A percentile compares a stretch with the other conserved stretches of the same genome.
These are phyloP conservation scores for Parauchenoglanis punctatus DNA, from an alignment of 2,797 vertebrate genomes.

Conservation along the genomic window DNA sequence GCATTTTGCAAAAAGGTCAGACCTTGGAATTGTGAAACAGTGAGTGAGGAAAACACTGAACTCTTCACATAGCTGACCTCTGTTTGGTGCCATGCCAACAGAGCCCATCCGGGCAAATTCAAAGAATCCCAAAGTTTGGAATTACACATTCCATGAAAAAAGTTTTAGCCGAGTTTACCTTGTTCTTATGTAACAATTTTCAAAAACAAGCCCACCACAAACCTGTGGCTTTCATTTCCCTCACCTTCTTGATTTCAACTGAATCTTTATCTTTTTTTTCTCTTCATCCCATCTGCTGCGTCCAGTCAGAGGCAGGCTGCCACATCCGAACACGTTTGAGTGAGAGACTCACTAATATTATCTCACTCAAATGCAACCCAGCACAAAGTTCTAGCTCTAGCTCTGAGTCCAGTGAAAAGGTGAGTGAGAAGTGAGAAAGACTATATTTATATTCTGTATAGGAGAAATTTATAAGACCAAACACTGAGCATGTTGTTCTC, in stretches of 20 bases:
- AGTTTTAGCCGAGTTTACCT: neutral
- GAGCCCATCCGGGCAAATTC: conserved; percentile 10
- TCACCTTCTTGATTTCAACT: neutral
- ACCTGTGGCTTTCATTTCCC: neutral
- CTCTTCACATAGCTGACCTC: neutral
- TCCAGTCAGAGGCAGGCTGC: conserved; percentile 60
- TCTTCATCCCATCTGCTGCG: neutral
- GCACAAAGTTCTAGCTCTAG: conserved; percentile 66
- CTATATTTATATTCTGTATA: neutral
- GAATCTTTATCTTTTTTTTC: neutral
- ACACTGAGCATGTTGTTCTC: neutral
- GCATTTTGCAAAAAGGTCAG: neutral
- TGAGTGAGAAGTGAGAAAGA: conserved; percentile 46
- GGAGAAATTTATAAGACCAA: neutral
- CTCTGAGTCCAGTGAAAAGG: conserved; percentile 70
- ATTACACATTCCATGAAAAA: neutral
- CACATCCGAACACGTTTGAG: conserved; percentile 55
- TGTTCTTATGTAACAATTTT: conserved; percentile 15
- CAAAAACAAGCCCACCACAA: neutral
- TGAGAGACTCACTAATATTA: conserved; percentile 41
- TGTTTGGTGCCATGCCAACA: neutral
- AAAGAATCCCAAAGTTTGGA: conserved; percentile 22
- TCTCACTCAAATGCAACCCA: conserved; percentile 57
- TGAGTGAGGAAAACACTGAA: neutral
- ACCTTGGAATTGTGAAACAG: neutral